phyloP scores from a whole-genome alignment of 53 echinoderm and acorn worm species.

The Henricia sp. region DNA sequence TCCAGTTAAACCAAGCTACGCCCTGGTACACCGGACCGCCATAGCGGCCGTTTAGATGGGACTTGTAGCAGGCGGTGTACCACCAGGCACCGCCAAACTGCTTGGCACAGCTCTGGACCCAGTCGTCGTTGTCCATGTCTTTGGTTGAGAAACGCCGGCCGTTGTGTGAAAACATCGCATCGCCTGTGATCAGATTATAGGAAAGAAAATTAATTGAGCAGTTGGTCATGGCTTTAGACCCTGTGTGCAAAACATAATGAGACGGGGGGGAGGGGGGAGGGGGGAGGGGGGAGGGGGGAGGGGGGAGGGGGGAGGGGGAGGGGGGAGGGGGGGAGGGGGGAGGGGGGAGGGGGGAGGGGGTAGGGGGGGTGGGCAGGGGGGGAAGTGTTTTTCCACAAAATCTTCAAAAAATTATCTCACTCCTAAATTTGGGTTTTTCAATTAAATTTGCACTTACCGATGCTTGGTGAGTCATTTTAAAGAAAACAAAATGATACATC shows the following conservation, averaged over 20 bases:
- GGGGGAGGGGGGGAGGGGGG: no score
- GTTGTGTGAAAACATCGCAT: constrained; percentile 62
- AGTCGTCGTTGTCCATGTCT: constrained; percentile 78
- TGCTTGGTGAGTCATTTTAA: no score
- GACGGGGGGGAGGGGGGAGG: neutral
- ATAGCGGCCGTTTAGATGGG: constrained; percentile 77
- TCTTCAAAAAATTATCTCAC: no score
- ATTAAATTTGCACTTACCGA: no score
- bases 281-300: no score
- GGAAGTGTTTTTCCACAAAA: no score
- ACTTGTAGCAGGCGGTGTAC: constrained; percentile 63
- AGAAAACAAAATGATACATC: no score
- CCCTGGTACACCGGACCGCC: constrained; percentile 47
- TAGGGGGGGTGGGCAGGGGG: no score
- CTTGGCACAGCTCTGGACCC: constrained; percentile 66
- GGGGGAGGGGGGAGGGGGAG: no score
- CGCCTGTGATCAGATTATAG: constrained; percentile 50
- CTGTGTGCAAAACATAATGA: neutral
- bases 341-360: no score
- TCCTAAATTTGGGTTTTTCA: no score
- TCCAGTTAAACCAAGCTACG: constrained; percentile 70
- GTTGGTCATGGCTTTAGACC: no score
- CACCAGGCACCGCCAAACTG: constrained; percentile 80
- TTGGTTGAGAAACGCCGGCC: constrained; percentile 64
- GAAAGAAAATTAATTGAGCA: neutral